phyloP scores from a whole-genome alignment of 2,888 invertebrate genomes.

The Stegophylla sp. region DNA sequence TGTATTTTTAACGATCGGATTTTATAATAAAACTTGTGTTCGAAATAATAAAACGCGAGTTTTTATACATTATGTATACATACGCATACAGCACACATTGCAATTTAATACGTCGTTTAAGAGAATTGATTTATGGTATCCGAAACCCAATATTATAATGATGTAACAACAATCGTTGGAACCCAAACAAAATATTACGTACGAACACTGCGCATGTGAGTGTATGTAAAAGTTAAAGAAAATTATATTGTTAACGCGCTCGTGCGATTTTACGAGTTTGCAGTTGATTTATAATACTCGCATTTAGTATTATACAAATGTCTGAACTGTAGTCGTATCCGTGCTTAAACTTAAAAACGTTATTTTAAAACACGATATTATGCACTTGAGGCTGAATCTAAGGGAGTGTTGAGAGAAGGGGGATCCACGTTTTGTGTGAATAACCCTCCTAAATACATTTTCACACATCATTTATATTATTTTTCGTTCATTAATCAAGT shows the following conservation, averaged over 20 bases:
- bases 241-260: slow-evolving; percentile 42
- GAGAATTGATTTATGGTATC: slow-evolving; percentile 23
- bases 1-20: slow-evolving; percentile 29
- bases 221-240: slow-evolving; percentile 35
- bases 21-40: slow-evolving; percentile 25
- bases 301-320: too few relatives aligned
- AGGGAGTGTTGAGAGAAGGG: too few relatives aligned
- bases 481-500: too few relatives aligned
- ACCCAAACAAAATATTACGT: slow-evolving; percentile 16
- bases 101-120: background rate
- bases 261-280: slow-evolving; percentile 32
- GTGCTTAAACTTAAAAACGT: too few relatives aligned
- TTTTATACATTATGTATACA: background rate
- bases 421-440: too few relatives aligned
- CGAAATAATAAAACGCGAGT: slow-evolving; percentile 8
- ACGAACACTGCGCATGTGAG: background rate
- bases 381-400: too few relatives aligned
- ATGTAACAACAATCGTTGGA: background rate
- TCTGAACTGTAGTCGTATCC: too few relatives aligned
- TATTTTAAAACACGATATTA: too few relatives aligned
- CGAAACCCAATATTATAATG: slow-evolving; percentile 15
- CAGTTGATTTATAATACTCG: slow-evolving; percentile 32
- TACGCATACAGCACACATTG: background rate
- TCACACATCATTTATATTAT: too few relatives aligned
- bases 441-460: too few relatives aligned